Base-by-base conservation (phyloP, 2,797 vertebrate species). In the Lepidocolaptes lacrymiger region DNA sequence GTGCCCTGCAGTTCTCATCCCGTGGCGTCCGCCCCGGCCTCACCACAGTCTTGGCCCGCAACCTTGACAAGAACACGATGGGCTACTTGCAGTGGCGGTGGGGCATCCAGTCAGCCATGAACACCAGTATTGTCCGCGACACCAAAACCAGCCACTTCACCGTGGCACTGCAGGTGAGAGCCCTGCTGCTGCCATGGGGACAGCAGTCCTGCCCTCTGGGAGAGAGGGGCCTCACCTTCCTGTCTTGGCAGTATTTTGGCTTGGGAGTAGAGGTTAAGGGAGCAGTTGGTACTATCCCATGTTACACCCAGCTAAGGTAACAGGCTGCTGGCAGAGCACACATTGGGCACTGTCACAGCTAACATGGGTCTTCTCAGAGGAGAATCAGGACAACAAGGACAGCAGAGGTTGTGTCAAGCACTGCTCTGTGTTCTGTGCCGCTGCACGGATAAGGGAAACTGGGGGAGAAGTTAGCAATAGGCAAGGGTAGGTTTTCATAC, bases 81-180 rank as follows among this genome's bases (percentile, higher is more conserved):
- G 99, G 99, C 34, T 99, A 99, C 96, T 82, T 99, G 85, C 99
- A 99, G 97, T 99, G 99, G 99, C 98, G 99, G 3, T 99, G 99
- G 99, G 99, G 99, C 10, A 97, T 98, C 95, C 99, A 99, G 97
- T 99, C 99, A 2, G 99, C 99, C 79, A 99, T 99, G 99, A 99
- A 99, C 97, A 99, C 99, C 15, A 99, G 99, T 59, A 91, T 99
- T 6, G 99, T 99, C 92, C 98, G 99, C 76, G 99, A 99, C 97
- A 99, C 99, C 28, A 99, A 99, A 96, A 99, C 97, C 97, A 99
- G 99, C 97, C 99, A 99, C 89, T 99, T 99, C 96, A 99, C 99
- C 0, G 94, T 99, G 77, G 99, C 99, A 14, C 95, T 99, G 87
- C 99, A 99, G 99, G 99, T 99, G 87, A 94, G 96, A 43, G 18